Conservation (phyloP, 1,140 invertebrate species). For the Phymastichus coffea region DNA sequence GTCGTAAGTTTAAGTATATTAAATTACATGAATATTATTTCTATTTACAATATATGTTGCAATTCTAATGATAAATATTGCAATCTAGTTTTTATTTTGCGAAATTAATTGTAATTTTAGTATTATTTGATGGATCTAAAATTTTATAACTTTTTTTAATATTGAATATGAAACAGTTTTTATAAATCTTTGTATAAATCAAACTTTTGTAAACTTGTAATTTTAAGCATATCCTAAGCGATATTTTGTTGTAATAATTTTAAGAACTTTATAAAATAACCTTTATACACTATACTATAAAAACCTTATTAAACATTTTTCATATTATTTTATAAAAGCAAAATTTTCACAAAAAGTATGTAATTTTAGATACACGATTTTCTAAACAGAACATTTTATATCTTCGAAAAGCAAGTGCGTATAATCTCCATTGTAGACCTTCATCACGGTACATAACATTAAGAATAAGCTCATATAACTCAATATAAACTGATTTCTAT, state of each 20-base stretch:
- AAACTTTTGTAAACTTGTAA: conserved; percentile 27
- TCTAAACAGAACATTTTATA: conserved; percentile 20
- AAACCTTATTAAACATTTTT: conserved; percentile 12
- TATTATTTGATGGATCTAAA: conserved; percentile 11
- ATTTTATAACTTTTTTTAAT: conserved; percentile 21
- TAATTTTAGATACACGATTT: conserved; percentile 24
- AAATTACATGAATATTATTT: conserved; percentile 8
- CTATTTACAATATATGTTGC: conserved; percentile 1
- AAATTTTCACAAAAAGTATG: conserved; percentile 9
- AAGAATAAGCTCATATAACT: conserved; percentile 14
- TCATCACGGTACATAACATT: conserved; percentile 12
- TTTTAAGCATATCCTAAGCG: conserved; percentile 15
- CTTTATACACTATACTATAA: conserved; percentile 16
- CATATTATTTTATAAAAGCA: conserved; percentile 20
- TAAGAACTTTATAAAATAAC: conserved; percentile 11
- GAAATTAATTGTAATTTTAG: conserved; percentile 5
- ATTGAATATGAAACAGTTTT: conserved; percentile 12
- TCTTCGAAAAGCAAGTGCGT: conserved; percentile 8
- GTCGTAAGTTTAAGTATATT: conserved; percentile 1
- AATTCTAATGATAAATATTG: conserved; percentile 3
- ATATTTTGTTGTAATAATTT: conserved; percentile 22
- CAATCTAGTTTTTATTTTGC: conserved; percentile 10
- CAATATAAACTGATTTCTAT: conserved; percentile 18
- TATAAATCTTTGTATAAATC: conserved; percentile 27
- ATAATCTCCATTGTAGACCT: conserved; percentile 17